phyloP scores from a whole-genome alignment of 2,888 invertebrate species.

The Odontothrips loti region DNA sequence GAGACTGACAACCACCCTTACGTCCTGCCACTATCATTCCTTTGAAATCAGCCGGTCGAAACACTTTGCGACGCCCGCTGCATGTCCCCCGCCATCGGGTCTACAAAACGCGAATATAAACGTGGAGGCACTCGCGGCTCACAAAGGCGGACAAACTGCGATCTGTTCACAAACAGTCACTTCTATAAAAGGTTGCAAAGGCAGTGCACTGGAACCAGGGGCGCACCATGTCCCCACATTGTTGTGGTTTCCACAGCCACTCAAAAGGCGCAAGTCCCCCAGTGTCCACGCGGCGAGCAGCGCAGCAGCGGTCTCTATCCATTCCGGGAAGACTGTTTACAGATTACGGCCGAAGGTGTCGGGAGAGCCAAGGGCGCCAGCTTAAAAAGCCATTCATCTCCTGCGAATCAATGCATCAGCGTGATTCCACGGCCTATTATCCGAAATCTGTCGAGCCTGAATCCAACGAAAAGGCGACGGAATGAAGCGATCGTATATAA shows the following conservation, averaged over 20 bases:
- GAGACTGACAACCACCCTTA: no score
- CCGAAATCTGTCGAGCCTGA: slow-evolving; percentile 14
- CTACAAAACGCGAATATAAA: background rate
- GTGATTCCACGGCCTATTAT: slow-evolving; percentile 8
- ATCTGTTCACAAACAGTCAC: background rate
- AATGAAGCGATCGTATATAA: slow-evolving; percentile 2
- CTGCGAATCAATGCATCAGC: background rate
- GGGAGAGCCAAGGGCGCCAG: background rate
- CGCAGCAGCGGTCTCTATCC: background rate
- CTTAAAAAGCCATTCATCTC: slow-evolving; percentile 20
- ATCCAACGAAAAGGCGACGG: background rate
- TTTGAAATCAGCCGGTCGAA: no score
- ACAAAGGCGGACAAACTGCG: slow-evolving; percentile 10
- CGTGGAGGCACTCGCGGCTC: background rate
- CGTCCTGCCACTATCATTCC: no score
- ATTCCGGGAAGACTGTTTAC: background rate
- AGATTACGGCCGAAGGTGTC: background rate
- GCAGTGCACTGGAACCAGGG: background rate
- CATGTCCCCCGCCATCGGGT: no score
- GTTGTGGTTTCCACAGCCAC: slow-evolving; percentile 1
- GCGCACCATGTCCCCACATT: background rate
- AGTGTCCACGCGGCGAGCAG: background rate
- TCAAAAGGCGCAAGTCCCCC: background rate
- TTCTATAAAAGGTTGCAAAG: background rate
- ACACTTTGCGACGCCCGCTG: no score